Base-by-base conservation (phyloP, 2,113 vertebrate genomes). In the Epinephelus lanceolatus region DNA sequence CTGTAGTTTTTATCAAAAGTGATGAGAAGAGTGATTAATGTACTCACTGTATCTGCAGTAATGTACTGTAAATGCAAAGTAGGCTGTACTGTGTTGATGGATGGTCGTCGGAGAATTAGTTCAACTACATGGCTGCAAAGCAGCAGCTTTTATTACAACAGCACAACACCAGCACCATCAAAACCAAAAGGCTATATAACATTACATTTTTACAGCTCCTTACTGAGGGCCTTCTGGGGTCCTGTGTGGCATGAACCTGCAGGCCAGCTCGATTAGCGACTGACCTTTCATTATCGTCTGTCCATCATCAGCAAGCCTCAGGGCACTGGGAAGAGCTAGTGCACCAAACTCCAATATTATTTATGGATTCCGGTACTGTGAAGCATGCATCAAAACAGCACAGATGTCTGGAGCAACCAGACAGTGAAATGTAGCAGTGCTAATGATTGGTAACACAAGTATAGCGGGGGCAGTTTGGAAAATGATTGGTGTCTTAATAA, bases 251-350 rank as follows among this genome's bases (percentile, higher is more conserved):
- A 11, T n/a, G 45, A 79, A 87, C 86, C 69, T 6, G 70, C 67
- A 40, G 88, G 69, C 60, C 51, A 5, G 42, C 84, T 77, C 65
- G 18, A 85, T 92, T 87, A 83, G 78, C 1, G 19, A 3, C 90
- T 89, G 88, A 91, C 92, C 88, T 92, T 93, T 90, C 83, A 89
- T 90, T 89, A 86, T 76, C 2, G 52, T 40, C 82, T 71, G 76
- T 52, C 76, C 75, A 76, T 83, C 83, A 80, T 76, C 75, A 69
- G 81, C 21, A 3, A 69, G 71, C 53, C 83, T 47, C 51, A 25
- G 78, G 82, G 85, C 69, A 69, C 71, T 0, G 42, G 52, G 59
- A 73, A 56, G 63, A 73, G 83, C 65, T 33, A 57, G 74, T 45
- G 61, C 77, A 52, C 68, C 84, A 76, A 87, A 78, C 56, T 82